Base-by-base conservation (phyloP, 2,113 vertebrate species). In the Todiramphus chloris region DNA sequence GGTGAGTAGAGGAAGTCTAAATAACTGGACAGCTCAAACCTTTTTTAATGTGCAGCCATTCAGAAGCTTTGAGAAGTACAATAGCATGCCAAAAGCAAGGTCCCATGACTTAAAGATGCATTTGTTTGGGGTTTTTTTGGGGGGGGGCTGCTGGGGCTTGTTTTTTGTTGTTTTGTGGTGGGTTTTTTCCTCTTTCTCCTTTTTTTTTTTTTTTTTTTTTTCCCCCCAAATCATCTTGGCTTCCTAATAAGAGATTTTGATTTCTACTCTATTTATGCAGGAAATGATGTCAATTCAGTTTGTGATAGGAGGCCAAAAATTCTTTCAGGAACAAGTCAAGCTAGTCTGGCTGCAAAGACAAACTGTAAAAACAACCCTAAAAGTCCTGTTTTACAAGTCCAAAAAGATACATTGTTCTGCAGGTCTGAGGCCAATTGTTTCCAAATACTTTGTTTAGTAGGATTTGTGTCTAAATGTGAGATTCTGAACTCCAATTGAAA, bases 361-460 rank as follows among this genome's bases (percentile, higher is more conserved):
- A 96, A 81, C 87, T 41, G 81, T 83, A 48, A 82, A 95, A 95
- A 67, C 46, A 92, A 87, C 78, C 77, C 73, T 41, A 51, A 58
- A 91, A 87, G 78, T 92, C 76, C 83, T 48, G 86, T 97, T 97
- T 98, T 96, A 97, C 95, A 83, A 97, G 96, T 97, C 95, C 97
- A 98, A 98, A 98, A 98, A 98, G 97, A 98, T 98, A 98, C 97
- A 98, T 97, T 98, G 98, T 98, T 97, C 97, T 98, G 98, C 91
- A 97, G 97, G 97, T 97, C 68, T 97, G 95, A 98, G 97, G 97
- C 97, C 97, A 97, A 94, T 96, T 91, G 86, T 82, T 92, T 93
- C 88, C 87, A 91, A 85, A 89, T 44, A 37, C 44, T 80, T 90
- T 64, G 56, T 77, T 56, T 56, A 84, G 33, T 28, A 96, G 66